phyloP scores from a whole-genome alignment of 2,113 vertebrate species.

The Noctilio leporinus region DNA sequence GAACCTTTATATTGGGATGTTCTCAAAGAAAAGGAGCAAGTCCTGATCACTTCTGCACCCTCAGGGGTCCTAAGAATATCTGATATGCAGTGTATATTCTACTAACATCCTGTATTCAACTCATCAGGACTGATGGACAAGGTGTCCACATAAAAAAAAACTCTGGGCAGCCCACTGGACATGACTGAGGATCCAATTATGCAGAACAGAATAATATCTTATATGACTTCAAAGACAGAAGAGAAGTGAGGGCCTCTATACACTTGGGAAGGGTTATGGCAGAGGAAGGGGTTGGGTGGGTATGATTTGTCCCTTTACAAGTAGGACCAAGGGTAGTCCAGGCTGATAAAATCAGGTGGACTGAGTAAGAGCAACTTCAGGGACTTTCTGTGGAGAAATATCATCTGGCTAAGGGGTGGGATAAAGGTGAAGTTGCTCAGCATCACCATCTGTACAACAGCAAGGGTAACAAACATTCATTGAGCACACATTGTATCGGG shows the following conservation, averaged over 20 bases:
- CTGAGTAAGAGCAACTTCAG: neutral
- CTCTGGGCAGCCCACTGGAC: neutral
- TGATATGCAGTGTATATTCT: neutral
- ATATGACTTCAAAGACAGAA: neutral
- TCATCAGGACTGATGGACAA: neutral
- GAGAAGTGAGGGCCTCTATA: too few species aligned
- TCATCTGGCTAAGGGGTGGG: neutral
- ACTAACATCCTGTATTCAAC: neutral
- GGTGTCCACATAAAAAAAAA: accelerated
- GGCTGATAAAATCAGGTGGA: neutral
- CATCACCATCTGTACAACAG: neutral
- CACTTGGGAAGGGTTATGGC: neutral
- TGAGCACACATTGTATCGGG: neutral
- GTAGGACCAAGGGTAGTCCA: accelerated
- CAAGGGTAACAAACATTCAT: too few species aligned
- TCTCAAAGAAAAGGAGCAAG: neutral
- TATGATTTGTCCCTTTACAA: accelerated
- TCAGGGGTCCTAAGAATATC: too few species aligned
- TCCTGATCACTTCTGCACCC: neutral
- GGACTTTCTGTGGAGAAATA: neutral
- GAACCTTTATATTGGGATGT: neutral
- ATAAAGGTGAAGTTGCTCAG: neutral
- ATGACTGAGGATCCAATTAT: accelerated
- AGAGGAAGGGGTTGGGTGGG: neutral
- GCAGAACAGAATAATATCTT: neutral